Base-by-base conservation (phyloP, 2,888 invertebrate species). In the Ichneumon xanthorius region DNA sequence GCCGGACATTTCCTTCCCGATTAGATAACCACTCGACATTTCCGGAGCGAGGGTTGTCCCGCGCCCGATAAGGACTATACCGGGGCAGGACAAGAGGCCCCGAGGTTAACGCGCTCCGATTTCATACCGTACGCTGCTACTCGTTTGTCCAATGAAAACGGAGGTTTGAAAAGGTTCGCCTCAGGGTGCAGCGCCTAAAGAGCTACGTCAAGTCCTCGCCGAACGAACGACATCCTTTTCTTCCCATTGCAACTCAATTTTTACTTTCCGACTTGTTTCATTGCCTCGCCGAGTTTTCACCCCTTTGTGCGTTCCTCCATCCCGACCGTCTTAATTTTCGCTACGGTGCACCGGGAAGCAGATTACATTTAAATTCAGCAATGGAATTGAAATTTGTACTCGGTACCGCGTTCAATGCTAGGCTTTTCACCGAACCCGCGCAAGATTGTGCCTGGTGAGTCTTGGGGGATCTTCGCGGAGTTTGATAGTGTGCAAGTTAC, bases 11-110 rank as follows among this genome's bases (percentile, higher is more conserved):
- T 80, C 80, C 76, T 82, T 55, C 77, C 67, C 68, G 76, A 82
- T 77, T 82, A 72, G 85, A 82, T 85, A 82, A 85, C 82, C 80
- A 70, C 71, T 53, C 82, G 85, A 85, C 80, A 85, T 82, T 85
- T 85, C 85, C 85, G 82, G 82, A 82, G 80, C 71, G 75, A 76
- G 76, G 65, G 79, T 75, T 71, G 75, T 70, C 45, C 82, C 61
- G 58, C 55, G 79, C 2, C 33, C 58, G 82, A 82, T 85, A 85
- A 85, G 85, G 30, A 61, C 79, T 63, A 33, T 40, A 65, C 19
- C 67, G 50, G 50, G 63, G 40, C 19, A 55, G 73, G 68, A 63
- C 63, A 53, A 67, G 75, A 16, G 48, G 75, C 30, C 26, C 14
- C 22, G 65, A 67, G 71, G 48, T 80, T 79, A 84, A 78, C 73